These are phyloP conservation scores for Melanogrammus aeglefinus DNA, from an alignment of 2,797 vertebrate species.

Conservation along the genomic window DNA sequence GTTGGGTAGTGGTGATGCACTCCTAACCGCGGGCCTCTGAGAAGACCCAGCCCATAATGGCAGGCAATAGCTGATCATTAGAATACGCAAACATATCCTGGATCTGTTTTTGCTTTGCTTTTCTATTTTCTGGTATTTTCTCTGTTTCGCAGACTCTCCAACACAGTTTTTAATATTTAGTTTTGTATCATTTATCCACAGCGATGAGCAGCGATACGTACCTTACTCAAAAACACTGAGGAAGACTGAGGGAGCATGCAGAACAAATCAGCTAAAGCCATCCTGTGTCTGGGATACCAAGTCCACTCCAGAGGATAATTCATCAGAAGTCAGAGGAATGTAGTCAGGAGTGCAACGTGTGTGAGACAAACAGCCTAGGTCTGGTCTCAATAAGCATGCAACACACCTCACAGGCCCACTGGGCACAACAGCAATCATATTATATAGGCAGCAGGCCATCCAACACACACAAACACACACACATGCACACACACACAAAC, in stretches of 20 bases:
- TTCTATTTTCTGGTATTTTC: not conserved
- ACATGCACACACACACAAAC: slow-evolving; percentile 19
- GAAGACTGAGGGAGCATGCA: not conserved
- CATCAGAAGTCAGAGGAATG: slow-evolving; percentile 36
- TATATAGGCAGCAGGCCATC: slow-evolving; percentile 38
- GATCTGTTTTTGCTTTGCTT: not conserved
- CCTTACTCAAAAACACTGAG: not conserved
- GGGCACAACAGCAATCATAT: slow-evolving; percentile 51
- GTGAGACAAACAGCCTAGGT: slow-evolving; percentile 45
- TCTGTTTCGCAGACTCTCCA: not conserved
- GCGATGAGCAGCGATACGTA: not conserved
- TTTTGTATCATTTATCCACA: not conserved
- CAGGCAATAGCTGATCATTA: no score
- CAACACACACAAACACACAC: not conserved
- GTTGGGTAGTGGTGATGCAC: not conserved
- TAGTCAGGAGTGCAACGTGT: slow-evolving; percentile 56
- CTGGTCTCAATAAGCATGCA: slow-evolving; percentile 61
- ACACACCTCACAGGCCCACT: slow-evolving; percentile 40
- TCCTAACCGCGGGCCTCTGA: not conserved
- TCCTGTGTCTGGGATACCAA: slow-evolving; percentile 5
- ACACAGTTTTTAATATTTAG: not conserved
- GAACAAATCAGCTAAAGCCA: not conserved
- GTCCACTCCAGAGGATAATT: slow-evolving; percentile 23
- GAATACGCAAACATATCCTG: no score
- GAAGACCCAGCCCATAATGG: no score